Conservation (phyloP, 2,113 vertebrate genomes). For the Labeo catla region DNA sequence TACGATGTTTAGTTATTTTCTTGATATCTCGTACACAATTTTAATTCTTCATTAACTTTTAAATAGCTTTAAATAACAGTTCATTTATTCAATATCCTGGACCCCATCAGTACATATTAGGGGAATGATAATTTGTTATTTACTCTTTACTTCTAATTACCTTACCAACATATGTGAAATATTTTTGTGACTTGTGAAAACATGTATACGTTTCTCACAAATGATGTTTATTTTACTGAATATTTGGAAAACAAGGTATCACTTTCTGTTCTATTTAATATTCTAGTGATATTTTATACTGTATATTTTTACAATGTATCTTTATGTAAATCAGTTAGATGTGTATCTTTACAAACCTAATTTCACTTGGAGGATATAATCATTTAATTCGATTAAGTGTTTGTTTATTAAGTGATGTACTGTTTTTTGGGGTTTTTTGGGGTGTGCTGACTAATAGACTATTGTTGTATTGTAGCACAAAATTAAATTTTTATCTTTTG, state of each 20-base stretch:
- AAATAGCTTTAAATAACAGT: background rate
- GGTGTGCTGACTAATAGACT: background rate
- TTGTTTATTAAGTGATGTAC: background rate
- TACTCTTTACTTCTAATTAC: background rate
- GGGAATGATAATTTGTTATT: background rate
- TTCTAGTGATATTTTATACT: background rate
- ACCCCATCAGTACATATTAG: background rate
- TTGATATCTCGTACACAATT: background rate
- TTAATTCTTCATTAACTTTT: background rate
- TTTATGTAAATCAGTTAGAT: too few relatives aligned
- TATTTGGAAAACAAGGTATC: background rate
- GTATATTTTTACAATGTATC: too few relatives aligned
- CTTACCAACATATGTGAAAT: background rate
- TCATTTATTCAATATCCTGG: background rate
- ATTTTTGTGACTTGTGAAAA: too few relatives aligned
- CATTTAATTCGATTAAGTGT: too few relatives aligned
- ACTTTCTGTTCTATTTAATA: background rate
- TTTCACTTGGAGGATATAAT: background rate
- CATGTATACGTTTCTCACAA: background rate
- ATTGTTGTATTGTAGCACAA: background rate
- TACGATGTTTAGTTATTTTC: background rate
- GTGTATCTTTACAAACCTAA: background rate
- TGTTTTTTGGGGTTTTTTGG: background rate
- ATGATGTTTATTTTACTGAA: background rate
- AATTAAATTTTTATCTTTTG: background rate